A percentile compares a stretch with the other conserved stretches of the same genome.
These are phyloP conservation scores for Drosophila setifemur DNA, from an alignment of 1,140 invertebrate genomes.

Conservation along the genomic window DNA sequence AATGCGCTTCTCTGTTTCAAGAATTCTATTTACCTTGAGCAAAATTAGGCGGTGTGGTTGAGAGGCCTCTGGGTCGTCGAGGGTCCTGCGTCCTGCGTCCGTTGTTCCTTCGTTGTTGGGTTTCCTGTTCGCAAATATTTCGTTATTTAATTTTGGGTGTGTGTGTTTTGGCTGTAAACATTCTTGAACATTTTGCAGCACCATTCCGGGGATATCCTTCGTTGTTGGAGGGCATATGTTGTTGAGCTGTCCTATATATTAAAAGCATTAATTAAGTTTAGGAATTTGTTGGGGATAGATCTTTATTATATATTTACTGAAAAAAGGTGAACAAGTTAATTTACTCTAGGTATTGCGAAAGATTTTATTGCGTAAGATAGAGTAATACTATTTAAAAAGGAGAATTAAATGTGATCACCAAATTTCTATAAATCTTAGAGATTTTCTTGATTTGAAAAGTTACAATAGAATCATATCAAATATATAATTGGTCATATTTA, in stretches of 20 bases:
- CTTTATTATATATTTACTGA: conserved; percentile 8
- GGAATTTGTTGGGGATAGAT: conserved; percentile 11
- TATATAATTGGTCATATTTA: no score
- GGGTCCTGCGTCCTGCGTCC: background rate
- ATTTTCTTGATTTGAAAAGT: no score
- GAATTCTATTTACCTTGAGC: conserved; percentile 45
- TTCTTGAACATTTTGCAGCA: conserved; percentile 8
- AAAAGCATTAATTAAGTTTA: conserved; percentile 23
- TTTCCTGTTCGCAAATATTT: conserved; percentile 45
- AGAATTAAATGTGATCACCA: no score
- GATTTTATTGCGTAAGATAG: background rate
- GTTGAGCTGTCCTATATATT: background rate
- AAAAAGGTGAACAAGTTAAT: conserved; percentile 3
- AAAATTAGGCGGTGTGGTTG: conserved; percentile 6
- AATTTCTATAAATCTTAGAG: no score
- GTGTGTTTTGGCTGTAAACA: conserved; percentile 3
- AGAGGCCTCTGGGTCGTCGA: background rate
- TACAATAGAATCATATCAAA: no score
- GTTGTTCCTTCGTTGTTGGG: background rate
- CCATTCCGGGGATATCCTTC: conserved; percentile 9
- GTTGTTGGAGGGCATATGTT: conserved; percentile 1
- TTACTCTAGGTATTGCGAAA: conserved; percentile 5
- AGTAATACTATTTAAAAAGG: background rate
- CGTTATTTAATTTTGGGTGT: conserved; percentile 54
- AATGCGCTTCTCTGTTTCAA: conserved; percentile 52